Percentiles rank a stretch among this genome's conserved stretches.
Evolutionary conservation across 2,797 vertebrate species (phyloP).

Genomic region (Bradypodion pumilum): DNA sequence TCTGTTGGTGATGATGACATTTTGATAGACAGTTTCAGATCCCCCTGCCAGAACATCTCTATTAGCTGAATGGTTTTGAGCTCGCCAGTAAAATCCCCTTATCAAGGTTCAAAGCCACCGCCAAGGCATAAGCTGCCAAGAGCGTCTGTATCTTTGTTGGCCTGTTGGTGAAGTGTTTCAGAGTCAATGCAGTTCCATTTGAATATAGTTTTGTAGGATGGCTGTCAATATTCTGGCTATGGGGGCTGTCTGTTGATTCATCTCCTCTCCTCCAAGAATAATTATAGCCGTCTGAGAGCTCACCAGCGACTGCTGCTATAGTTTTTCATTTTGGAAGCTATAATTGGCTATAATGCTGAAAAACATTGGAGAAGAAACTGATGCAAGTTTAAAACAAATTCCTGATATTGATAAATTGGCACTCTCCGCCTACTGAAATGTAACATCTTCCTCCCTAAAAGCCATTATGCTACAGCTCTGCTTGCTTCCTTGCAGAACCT

Average conservation of each 20-base stretch:
- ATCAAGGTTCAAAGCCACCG: background rate
- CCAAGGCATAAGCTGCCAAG: slow-evolving; percentile 10
- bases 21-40: slow-evolving; percentile 22
- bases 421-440: slow-evolving; percentile 19
- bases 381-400: background rate
- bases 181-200: background rate
- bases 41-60: slow-evolving; percentile 40
- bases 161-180: background rate
- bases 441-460: slow-evolving; percentile 16
- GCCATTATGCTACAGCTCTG: slow-evolving; percentile 17
- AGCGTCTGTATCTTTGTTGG: background rate
- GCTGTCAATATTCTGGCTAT: slow-evolving; percentile 20
- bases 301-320: background rate
- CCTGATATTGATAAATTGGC: slow-evolving; percentile 4
- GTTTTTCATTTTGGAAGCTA: background rate
- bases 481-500: background rate
- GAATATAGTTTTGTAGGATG: background rate
- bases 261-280: background rate
- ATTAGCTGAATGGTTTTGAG: background rate
- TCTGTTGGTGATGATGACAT: background rate
- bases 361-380: fast-evolving
- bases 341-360: background rate
- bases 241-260: background rate
- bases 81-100: background rate
- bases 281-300: slow-evolving; percentile 12